Evolutionary conservation across 2,888 invertebrate genomes (phyloP), one percentile per base, ranked within the genome.

Genomic region (Anagyrus pseudococci): DNA sequence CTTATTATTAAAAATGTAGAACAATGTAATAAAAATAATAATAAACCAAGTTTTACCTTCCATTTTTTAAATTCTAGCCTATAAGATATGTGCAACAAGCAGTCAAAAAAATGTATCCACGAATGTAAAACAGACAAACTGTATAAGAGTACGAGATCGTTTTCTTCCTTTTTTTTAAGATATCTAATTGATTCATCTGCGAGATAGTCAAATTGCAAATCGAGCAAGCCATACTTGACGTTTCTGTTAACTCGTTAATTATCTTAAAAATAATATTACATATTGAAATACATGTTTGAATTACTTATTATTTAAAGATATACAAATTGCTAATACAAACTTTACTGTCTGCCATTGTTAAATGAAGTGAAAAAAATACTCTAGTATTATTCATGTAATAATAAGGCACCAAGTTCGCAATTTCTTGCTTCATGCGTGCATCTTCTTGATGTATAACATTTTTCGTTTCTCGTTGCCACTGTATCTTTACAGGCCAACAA

Each of bases 181-280:
- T 19, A n/a, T 53, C 44, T n/a, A 57, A 22, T 8, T 57, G 15
- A 25, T 57, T 62, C 22, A 62, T 23, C 19, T 50, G 15, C 4
- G 62, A 50, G 1, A 50, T 17, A 26, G 29, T 62, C 19, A 52
- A 33, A 13, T 53, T 33, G 25, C 58, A 62, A 13, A 58, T 52
- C 22, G 52, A 44, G 23, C 54, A 62, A 13, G 20, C 7, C 58
- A 50, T 58, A 20, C 52, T 58, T 3, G 47, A 22, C 19, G 60
- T 37, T 17, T 60, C 25, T 13, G 54, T 54, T 60, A 60, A 25
- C 8, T 47, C 58, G 48, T 58, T 58, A n/a, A 48, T 44, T 2
- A 50, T 44, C 55, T 60, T 33, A 55, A 4, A 29, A 7, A 29
- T 4, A 29, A 29, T 7, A 29, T 29, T 29, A 29, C 4, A 7